These are phyloP conservation scores for Isaurus tuberculatus DNA, from an alignment of 92 coral and sea anemone genomes.

Conservation along the genomic window DNA sequence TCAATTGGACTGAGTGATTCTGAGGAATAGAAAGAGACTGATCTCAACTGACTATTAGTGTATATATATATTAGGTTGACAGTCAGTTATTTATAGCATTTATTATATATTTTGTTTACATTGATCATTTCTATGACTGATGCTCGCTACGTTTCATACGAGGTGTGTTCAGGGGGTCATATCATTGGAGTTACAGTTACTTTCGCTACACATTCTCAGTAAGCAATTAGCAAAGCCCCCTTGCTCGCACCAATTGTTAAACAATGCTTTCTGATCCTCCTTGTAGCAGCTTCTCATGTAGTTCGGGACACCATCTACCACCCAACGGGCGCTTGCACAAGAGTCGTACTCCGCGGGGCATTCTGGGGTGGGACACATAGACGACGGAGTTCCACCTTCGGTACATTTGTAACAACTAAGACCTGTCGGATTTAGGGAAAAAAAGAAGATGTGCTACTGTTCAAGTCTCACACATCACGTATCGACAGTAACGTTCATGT, in stretches of 20 bases:
- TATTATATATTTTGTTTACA: background rate
- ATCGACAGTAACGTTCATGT: no score
- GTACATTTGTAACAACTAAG: conserved; percentile 36
- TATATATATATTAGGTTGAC: no score
- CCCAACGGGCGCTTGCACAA: conserved; percentile 40
- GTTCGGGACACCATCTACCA: background rate
- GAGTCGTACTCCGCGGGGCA: background rate
- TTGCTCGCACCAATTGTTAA: conserved; percentile 9
- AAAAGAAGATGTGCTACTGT: background rate
- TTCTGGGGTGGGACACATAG: conserved; percentile 22
- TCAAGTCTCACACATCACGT: background rate
- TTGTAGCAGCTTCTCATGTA: conserved; percentile 27
- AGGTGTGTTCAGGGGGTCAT: background rate
- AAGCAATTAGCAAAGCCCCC: background rate
- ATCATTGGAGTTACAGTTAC: conserved; percentile 14
- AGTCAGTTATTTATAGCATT: background rate
- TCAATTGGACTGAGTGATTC: no score
- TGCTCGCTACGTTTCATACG: background rate
- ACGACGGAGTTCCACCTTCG: conserved; percentile 22
- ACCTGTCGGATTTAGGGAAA: background rate
- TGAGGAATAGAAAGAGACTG: no score
- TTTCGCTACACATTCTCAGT: conserved; percentile 5
- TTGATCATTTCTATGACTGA: background rate
- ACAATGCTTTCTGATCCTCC: background rate
- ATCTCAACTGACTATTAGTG: no score